Base-by-base conservation (phyloP, 2,888 invertebrate species). In the Dicyrtomina minuta region DNA sequence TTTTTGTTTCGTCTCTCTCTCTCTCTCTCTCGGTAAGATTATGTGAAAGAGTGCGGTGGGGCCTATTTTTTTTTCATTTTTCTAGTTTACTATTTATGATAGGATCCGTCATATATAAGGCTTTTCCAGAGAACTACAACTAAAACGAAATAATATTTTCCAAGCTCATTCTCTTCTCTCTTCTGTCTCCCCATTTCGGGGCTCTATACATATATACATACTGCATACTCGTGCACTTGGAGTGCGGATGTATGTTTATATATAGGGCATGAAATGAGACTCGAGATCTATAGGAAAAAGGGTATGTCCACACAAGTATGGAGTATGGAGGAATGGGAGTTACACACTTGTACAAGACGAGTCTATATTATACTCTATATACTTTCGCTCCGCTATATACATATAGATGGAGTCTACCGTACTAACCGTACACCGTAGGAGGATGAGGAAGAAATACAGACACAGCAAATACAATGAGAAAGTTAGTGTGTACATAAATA, bases 11-110 rank as follows among this genome's bases (percentile, higher is more conserved):
- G 39, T 33, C 64, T 64, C 41, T 51, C 24, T 60, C 33, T 49
- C 24, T 44, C 44, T 61, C n/a, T 61, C 46, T 24, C 24, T 62
- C 49, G 49, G 51, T 22, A 51, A 51, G 49, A 64, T 51, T 60
- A 64, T 51, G 64, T 51, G 51, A 51, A 64, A 64, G 64, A 33
- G 51, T 26, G 64, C 26, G 60, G 43, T 44, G 62, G 49, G 49
- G 64, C 51, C 64, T 51, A 51, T 51, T 64, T 64, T 56, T 62
- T 64, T 64, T 51, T 39, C 51, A 51, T 60, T 60, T 51, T 51
- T 39, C 51, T 64, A 64, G 51, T 64, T 64, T 64, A 64, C 64
- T 64, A 51, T 51, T 64, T 64, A 64, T 64, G 26, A 51, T 64
- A 51, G 33, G 46, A 64, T 51, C 26, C 64, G 51, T 39, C 51